Conservation (phyloP, 2,113 vertebrate genomes). For the Toxotes chatareus region DNA sequence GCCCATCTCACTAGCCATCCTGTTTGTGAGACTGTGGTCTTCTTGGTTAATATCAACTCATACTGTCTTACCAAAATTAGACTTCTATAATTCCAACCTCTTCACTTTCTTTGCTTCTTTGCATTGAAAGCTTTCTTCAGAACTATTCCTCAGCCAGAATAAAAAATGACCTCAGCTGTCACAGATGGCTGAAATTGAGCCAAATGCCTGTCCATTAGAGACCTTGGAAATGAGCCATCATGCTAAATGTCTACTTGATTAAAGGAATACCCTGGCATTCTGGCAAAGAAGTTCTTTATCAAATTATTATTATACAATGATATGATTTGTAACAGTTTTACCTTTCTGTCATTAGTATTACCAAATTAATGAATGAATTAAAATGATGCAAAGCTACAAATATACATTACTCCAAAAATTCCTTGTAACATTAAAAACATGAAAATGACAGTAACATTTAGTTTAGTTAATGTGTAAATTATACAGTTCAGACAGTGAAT, state of each 20-base stretch:
- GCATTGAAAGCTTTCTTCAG: not conserved
- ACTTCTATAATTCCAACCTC: not conserved
- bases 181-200: constrained; percentile 41
- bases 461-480: not conserved
- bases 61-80: not conserved
- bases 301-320: constrained; percentile 23
- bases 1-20: not conserved
- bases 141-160: constrained; percentile 14
- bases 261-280: constrained; percentile 27
- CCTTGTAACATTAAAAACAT: not conserved
- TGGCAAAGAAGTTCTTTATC: constrained; percentile 32
- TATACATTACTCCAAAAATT: not conserved
- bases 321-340: constrained; percentile 7
- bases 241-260: constrained; percentile 45
- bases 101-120: not conserved
- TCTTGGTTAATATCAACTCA: too few relatives aligned
- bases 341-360: constrained; percentile 19
- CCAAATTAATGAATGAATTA: not conserved
- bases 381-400: not conserved
- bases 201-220: constrained; percentile 43
- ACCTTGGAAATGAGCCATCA: constrained; percentile 49
- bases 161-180: constrained; percentile 32
- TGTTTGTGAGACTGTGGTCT: not conserved
- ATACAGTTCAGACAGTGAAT: not conserved
- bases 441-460: not conserved